These are phyloP conservation scores for Trochalopteron elliotii DNA, from an alignment of 2,113 vertebrate genomes.

Conservation along the genomic window DNA sequence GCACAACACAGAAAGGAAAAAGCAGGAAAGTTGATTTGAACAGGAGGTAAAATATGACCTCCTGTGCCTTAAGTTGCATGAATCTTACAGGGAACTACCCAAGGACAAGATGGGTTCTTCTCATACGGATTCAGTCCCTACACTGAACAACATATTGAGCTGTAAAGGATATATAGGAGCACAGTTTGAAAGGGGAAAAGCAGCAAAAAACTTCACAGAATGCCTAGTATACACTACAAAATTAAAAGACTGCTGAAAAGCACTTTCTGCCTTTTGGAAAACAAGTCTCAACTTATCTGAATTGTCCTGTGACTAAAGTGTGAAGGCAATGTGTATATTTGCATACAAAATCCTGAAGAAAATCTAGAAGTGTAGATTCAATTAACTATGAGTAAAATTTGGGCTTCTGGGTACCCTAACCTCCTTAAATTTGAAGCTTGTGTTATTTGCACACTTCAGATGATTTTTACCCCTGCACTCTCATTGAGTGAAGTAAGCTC, in stretches of 20 bases:
- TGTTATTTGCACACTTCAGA: not conserved
- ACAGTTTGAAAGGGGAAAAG: not conserved
- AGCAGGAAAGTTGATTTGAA: not conserved
- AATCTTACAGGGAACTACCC: not conserved
- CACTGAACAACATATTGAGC: not conserved
- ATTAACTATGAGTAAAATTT: not conserved
- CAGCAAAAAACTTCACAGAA: not conserved
- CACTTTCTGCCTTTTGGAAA: not conserved
- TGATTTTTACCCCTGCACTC: not conserved
- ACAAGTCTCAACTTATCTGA: not conserved
- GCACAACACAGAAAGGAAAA: not conserved
- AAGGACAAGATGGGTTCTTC: not conserved
- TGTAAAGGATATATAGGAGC: not conserved
- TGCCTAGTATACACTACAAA: not conserved
- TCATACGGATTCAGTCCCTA: not conserved
- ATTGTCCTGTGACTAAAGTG: not conserved
- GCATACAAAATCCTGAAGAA: not conserved
- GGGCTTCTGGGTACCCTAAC: not conserved
- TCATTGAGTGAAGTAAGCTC: not conserved
- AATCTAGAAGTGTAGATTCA: not conserved
- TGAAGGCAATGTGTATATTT: not conserved
- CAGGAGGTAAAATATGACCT: not conserved
- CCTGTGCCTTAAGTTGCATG: rapidly evolving
- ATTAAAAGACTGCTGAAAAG: not conserved
- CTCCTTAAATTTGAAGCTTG: not conserved